Evolutionary conservation across 1,140 invertebrate species (phyloP).

Genomic region (Epicauta chinensis): DNA sequence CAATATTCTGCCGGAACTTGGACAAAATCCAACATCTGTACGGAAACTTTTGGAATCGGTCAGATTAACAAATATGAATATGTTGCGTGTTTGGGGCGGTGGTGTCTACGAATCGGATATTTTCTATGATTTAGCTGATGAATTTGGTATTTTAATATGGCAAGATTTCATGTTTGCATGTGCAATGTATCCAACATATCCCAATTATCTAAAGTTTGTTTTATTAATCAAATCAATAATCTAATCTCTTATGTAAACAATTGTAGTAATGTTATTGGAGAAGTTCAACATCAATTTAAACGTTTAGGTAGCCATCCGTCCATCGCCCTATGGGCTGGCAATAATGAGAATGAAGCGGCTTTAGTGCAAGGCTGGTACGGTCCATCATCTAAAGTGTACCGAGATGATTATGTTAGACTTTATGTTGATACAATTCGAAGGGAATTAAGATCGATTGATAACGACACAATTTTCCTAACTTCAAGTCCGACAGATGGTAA

Average conservation of each 20-base stretch:
- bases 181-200: slow-evolving; percentile 81
- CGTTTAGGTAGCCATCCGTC: slow-evolving; percentile 85
- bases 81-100: slow-evolving; percentile 95
- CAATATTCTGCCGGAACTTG: slow-evolving; percentile 76
- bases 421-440: slow-evolving; percentile 75
- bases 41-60: slow-evolving; percentile 62
- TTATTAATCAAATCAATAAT: neutral
- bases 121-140: slow-evolving; percentile 84
- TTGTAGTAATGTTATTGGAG: slow-evolving; percentile 53
- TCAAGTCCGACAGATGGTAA: slow-evolving; percentile 93
- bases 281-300: slow-evolving; percentile 78
- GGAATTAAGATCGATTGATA: slow-evolving; percentile 44
- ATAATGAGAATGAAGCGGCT: slow-evolving; percentile 97
- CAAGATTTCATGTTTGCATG: slow-evolving; percentile 98
- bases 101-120: slow-evolving; percentile 89
- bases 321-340: slow-evolving; percentile 86
- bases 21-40: slow-evolving; percentile 43
- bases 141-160: slow-evolving; percentile 79
- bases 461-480: slow-evolving; percentile 63
- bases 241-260: slow-evolving; percentile 6
- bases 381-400: slow-evolving; percentile 49
- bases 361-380: slow-evolving; percentile 79
- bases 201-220: slow-evolving; percentile 20
- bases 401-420: slow-evolving; percentile 82
- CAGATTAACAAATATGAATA: slow-evolving; percentile 82